These are phyloP conservation scores for Erethizon dorsatum DNA, from an alignment of 2,797 vertebrate species.

Conservation along the genomic window DNA sequence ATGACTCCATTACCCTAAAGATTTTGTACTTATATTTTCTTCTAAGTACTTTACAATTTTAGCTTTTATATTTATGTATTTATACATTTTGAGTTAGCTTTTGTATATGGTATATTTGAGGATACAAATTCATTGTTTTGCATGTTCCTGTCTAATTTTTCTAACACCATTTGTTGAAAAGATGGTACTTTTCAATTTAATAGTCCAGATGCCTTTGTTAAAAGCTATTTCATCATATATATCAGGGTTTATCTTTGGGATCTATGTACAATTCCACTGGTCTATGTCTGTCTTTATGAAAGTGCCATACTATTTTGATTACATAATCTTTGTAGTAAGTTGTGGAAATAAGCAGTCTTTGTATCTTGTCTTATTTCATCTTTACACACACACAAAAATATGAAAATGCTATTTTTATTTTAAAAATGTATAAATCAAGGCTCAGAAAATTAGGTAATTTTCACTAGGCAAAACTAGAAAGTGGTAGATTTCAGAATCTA, in stretches of 20 bases:
- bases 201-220: background rate
- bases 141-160: background rate
- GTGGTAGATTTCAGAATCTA: background rate
- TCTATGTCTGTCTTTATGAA: background rate
- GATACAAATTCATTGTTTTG: background rate
- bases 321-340: background rate
- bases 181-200: background rate
- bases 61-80: background rate
- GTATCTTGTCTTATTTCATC: background rate
- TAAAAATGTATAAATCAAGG: background rate
- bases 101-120: background rate
- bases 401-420: background rate
- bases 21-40: background rate
- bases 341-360: background rate
- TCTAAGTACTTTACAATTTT: background rate
- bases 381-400: background rate
- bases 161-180: background rate
- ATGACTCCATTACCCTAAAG: too few species aligned
- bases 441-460: background rate
- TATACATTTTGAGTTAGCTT: background rate
- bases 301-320: background rate
- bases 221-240: background rate
- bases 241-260: background rate
- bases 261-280: background rate
- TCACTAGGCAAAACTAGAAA: background rate